Base-by-base conservation (phyloP, 1,140 invertebrate species). In the Nomia melanderi region DNA sequence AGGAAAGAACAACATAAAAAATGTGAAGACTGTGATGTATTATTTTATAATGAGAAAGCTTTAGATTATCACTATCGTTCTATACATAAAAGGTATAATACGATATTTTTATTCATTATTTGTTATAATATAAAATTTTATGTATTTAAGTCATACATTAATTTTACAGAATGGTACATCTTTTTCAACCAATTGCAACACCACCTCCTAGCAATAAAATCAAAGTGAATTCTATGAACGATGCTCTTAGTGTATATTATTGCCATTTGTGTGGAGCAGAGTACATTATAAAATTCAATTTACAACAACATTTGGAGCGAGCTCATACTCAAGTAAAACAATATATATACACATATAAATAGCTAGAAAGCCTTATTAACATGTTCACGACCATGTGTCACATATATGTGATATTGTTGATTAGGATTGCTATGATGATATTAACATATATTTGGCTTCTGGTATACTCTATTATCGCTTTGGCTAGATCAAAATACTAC, bases 221-320 rank as follows among this genome's bases (percentile, higher is more conserved):
- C 25, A 92, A 92, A 84, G 85, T 94, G 12, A 94, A 94, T 78
- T 93, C 93, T 44, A 93, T 93, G 78, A 93, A 93, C 14, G 93
- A 94, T 76, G 90, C 94, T 11, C 83, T 95, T 54, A 93, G 93
- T 73, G 93, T 95, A 27, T 95, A 94, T 77, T 95, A 95, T 87
- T 95, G 95, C 82, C 93, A 95, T 81, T 92, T 95, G 50, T 95
- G 95, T 89, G 95, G 95, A 8, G 93, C 93, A 64, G 94, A 95
- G 84, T 95, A 95, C 86, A 93, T 95, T 39, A 92, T 95, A 53
- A 95, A 95, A 89, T 95, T 95, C 69, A 95, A 95, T 89, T 90
- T 95, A 76, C 93, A 94, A 87, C 94, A 94, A 88, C 95, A 95
- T 87, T 91, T 95, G 74, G 91, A 92, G 78, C 92, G 93, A 77